Percentiles rank a stretch among this genome's conserved stretches.
Conservation (phyloP, 1,140 invertebrate genomes). For the Hyphantria cunea region DNA sequence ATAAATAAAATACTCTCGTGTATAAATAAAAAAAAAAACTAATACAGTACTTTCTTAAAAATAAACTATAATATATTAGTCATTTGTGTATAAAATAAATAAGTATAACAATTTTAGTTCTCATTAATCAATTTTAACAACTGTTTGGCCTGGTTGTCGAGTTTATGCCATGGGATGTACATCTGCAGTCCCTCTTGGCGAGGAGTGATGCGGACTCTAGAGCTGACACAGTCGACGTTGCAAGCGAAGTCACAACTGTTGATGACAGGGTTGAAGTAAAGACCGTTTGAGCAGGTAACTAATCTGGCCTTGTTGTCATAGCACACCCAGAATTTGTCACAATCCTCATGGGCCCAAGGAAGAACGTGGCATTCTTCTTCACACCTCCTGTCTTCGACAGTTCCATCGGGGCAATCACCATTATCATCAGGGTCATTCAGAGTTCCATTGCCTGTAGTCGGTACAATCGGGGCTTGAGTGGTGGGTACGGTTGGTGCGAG, state of each 20-base stretch:
- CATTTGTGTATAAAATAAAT: too few species aligned
- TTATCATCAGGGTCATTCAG: conserved; percentile 5
- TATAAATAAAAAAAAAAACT: too few species aligned
- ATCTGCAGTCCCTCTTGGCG: conserved; percentile 44
- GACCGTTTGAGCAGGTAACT: conserved; percentile 78
- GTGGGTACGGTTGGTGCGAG: conserved; percentile 2
- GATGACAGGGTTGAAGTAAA: conserved; percentile 81
- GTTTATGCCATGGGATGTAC: conserved; percentile 52
- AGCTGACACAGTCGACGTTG: conserved; percentile 48
- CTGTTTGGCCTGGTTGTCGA: conserved; percentile 23
- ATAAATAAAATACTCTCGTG: too few species aligned
- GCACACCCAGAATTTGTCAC: conserved; percentile 83
- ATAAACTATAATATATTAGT: too few species aligned
- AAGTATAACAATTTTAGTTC: not conserved
- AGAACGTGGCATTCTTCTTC: conserved; percentile 40
- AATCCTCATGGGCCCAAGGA: conserved; percentile 80
- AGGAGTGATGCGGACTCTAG: conserved; percentile 34
- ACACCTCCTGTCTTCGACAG: conserved; percentile 30
- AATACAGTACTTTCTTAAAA: too few species aligned
- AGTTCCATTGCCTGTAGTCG: conserved; percentile 4
- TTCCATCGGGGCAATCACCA: conserved; percentile 3
- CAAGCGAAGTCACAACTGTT: conserved; percentile 57
- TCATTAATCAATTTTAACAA: not conserved
- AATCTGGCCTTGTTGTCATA: conserved; percentile 62
- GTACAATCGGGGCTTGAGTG: not conserved